phyloP scores from a whole-genome alignment of 2,113 vertebrate species.

The Macquaria australasica region DNA sequence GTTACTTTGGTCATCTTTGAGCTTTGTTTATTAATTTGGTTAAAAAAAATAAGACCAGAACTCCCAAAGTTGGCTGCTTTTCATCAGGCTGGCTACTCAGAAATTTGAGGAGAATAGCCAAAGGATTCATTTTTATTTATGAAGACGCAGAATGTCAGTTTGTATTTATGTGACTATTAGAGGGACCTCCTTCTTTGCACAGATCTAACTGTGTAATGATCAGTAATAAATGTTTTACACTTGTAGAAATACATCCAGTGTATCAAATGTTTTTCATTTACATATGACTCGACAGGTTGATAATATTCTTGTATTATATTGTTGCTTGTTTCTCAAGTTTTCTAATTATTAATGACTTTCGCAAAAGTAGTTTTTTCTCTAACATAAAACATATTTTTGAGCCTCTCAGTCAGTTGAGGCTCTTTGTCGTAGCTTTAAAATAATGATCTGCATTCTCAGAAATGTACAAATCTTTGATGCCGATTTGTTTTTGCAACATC shows the following conservation, averaged over 20 bases:
- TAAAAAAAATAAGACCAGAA: neutral
- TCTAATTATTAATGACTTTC: neutral
- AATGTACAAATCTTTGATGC: neutral
- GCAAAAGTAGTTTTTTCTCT: neutral
- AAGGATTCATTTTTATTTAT: neutral
- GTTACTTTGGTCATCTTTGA: neutral
- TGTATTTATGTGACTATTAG: neutral
- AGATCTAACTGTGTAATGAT: neutral
- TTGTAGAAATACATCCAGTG: neutral
- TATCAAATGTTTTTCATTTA: neutral
- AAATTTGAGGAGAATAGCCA: neutral
- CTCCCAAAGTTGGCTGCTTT: neutral
- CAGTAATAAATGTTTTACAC: neutral
- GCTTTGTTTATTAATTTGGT: neutral
- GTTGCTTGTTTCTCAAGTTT: neutral
- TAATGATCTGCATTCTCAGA: neutral
- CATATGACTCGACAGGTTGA: neutral
- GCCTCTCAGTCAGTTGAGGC: neutral
- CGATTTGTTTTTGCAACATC: slow-evolving; percentile 17
- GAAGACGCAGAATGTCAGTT: neutral
- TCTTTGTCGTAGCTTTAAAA: neutral
- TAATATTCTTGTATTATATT: neutral
- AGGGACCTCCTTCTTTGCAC: neutral
- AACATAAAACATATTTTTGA: neutral
- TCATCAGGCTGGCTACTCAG: neutral